phyloP scores from a whole-genome alignment of 2,888 invertebrate species.

The Phengaris arion region DNA sequence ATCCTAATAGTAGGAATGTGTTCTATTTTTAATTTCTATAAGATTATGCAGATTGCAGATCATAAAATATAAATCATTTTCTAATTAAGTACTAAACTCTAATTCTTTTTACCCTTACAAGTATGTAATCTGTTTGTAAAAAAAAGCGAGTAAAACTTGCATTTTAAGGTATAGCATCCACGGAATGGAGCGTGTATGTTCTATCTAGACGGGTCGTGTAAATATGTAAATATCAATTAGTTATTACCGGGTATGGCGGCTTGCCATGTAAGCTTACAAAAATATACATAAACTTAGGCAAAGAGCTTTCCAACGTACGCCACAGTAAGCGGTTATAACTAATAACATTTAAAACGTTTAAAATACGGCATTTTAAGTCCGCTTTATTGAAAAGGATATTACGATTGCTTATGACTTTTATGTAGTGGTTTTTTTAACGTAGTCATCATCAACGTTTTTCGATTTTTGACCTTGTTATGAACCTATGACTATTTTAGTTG shows the following conservation, averaged over 20 bases:
- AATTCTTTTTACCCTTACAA: background rate
- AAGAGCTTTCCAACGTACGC: conserved; percentile 9
- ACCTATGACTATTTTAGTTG: too few relatives aligned
- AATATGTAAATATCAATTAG: conserved; percentile 18
- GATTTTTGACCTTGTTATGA: too few relatives aligned
- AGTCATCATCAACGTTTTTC: background rate
- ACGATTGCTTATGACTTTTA: background rate
- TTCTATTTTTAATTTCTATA: too few relatives aligned
- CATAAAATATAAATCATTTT: too few relatives aligned
- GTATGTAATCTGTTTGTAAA: background rate
- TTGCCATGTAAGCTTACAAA: conserved; percentile 26
- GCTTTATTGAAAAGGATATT: conserved; percentile 9
- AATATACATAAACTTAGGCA: conserved; percentile 22
- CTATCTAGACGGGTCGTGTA: background rate
- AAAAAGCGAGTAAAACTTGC: background rate
- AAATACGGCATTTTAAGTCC: conserved; percentile 1
- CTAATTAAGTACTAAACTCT: background rate
- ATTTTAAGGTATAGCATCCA: background rate
- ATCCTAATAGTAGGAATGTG: too few relatives aligned
- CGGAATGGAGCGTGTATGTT: background rate
- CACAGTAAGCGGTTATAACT: conserved; percentile 1
- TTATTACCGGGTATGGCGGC: conserved; percentile 15
- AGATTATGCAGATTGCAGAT: too few relatives aligned
- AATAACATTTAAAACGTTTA: conserved; percentile 18
- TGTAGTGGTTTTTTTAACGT: background rate